phyloP scores from a whole-genome alignment of 2,113 vertebrate species.

The Myodes glareolus region DNA sequence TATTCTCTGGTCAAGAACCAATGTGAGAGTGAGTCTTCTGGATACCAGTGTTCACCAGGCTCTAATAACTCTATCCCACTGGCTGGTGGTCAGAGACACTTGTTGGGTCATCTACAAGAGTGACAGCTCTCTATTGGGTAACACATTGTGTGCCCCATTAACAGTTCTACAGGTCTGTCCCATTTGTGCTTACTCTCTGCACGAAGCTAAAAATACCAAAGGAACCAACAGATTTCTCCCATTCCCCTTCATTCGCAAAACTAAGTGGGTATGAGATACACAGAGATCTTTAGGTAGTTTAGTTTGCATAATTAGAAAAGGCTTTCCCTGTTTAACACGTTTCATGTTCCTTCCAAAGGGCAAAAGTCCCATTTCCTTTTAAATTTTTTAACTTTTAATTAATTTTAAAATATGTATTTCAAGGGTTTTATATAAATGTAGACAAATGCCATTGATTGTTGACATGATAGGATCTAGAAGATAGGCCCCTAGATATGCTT shows the following conservation, averaged over 20 bases:
- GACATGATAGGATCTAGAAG: not conserved
- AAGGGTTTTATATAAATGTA: not conserved
- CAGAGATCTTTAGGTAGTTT: not conserved
- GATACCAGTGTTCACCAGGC: constrained; percentile 42
- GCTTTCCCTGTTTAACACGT: not conserved
- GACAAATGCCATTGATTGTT: not conserved
- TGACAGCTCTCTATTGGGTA: not conserved
- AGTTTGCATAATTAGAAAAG: not conserved
- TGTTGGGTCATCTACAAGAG: not conserved
- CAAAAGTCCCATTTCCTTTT: not conserved
- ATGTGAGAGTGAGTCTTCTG: not conserved
- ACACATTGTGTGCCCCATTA: not conserved
- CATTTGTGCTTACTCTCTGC: not conserved
- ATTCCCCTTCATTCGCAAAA: not conserved
- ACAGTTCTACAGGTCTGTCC: not conserved
- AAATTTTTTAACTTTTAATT: not conserved
- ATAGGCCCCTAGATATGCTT: not conserved
- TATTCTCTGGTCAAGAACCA: constrained; percentile 43
- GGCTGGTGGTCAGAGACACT: not conserved
- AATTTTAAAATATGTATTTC: not conserved
- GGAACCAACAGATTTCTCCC: not conserved
- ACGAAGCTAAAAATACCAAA: not conserved
- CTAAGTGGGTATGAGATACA: not conserved
- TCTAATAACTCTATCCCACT: constrained; percentile 45
- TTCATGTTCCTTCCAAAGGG: not conserved